Evolutionary conservation across 1,140 invertebrate species (phyloP), one percentile per base, ranked within the genome.

Genomic region (Cotesia vestalis): DNA sequence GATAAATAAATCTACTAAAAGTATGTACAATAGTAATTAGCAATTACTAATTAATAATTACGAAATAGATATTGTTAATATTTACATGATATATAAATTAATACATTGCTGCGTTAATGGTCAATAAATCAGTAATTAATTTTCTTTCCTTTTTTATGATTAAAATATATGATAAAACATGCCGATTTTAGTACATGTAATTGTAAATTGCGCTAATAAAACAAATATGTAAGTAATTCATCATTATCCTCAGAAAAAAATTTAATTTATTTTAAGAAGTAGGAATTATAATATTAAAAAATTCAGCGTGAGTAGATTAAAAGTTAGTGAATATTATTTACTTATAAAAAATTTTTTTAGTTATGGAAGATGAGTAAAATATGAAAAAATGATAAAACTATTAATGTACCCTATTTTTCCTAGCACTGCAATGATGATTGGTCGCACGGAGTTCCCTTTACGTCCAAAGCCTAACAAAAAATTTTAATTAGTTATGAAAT

Each of bases 401-500:
- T 79, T 75, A 80, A 85, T 86, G 84, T 86, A 86, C 81, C 84
- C 83, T 84, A 86, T 77, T 84, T 79, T 77, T 85, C 79, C 82
- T 84, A 85, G 83, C 82, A 9, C 84, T 78, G 85, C 80, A 76
- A 79, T 81, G 83, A 79, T 84, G 84, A 85, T 83, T 80, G 77
- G 76, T 66, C 53, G 63, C 83, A 77, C 79, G 82, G 76, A 81
- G 81, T 78, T 81, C 78, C 79, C 77, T 73, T 82, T 80, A 81
- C 78, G 82, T 84, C 84, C 84, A 83, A 84, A 79, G 78, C 84
- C 85, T 86, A 84, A 77, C 80, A 87, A 84, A 81, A 87, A 79
- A 85, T 74, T 83, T 78, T 59, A 66, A 63, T 14, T 55, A 55
- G 5, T 55, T 55, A 55, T 55, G 12, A 55, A 55, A 14, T 17